These are phyloP conservation scores for Brachionus rubens DNA, from an alignment of 1,140 invertebrate genomes.

Conservation along the genomic window DNA sequence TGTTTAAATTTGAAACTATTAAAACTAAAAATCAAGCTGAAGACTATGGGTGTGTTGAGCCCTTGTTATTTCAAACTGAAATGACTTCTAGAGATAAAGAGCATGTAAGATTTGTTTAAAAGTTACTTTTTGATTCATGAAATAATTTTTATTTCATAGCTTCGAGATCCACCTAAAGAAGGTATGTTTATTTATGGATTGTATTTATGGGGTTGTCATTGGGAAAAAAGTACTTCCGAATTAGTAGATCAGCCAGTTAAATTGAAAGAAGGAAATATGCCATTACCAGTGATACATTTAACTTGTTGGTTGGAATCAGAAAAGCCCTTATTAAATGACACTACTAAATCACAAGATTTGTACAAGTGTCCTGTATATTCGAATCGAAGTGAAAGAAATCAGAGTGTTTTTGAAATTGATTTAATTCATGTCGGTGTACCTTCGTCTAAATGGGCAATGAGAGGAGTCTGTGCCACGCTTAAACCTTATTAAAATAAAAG, in stretches of 20 bases:
- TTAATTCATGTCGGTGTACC: conserved; percentile 54
- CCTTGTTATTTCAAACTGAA: conserved; percentile 58
- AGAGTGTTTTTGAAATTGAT: conserved; percentile 55
- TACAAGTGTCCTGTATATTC: conserved; percentile 40
- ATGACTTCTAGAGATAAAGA: conserved; percentile 59
- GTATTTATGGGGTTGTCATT: conserved; percentile 56
- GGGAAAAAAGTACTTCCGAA: conserved; percentile 59
- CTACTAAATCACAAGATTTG: conserved; percentile 9
- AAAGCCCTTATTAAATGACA: conserved; percentile 18
- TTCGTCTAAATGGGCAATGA: conserved; percentile 55
- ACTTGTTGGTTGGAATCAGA: conserved; percentile 50
- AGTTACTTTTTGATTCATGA: background rate
- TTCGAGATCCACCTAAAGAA: conserved; percentile 60
- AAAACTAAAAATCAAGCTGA: conserved; percentile 51
- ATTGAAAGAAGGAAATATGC: conserved; percentile 50
- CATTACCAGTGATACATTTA: conserved; percentile 58
- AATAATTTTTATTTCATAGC: conserved; percentile 49
- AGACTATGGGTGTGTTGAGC: conserved; percentile 55
- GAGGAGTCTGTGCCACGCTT: conserved; percentile 58
- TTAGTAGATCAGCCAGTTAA: conserved; percentile 56
- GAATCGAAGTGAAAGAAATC: background rate
- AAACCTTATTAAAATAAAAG: conserved; percentile 53
- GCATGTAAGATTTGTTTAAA: conserved; percentile 52
- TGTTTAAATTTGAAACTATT: conserved; percentile 57
- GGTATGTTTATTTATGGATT: conserved; percentile 60